phyloP scores from a whole-genome alignment of 2,888 invertebrate species.

The Priapulus caudatus region DNA sequence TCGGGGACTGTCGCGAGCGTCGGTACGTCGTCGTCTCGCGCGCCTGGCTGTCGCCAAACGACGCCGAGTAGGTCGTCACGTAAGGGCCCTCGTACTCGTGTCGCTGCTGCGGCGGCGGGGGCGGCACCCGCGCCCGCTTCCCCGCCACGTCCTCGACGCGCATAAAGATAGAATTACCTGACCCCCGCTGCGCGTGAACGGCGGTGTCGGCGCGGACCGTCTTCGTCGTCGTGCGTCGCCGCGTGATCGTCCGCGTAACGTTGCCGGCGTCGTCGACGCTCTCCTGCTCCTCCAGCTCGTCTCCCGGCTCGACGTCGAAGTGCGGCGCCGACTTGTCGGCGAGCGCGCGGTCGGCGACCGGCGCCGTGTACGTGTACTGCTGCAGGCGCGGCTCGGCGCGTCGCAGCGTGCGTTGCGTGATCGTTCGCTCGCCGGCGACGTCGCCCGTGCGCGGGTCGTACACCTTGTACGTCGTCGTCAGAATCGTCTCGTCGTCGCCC shows the following conservation, averaged over 20 bases:
- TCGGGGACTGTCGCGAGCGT: neutral
- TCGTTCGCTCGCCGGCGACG: neutral
- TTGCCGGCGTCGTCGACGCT: neutral
- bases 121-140: neutral
- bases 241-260: neutral
- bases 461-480: neutral
- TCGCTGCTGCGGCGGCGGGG: neutral
- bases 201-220: neutral
- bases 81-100: too few species aligned
- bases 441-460: neutral
- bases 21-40: too few species aligned
- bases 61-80: too few species aligned
- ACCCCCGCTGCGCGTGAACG: neutral
- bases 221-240: neutral
- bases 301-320: neutral
- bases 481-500: neutral
- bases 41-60: neutral
- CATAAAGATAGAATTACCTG: neutral
- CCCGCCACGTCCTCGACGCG: neutral
- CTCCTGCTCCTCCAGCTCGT: neutral
- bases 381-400: neutral
- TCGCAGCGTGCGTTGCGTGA: neutral
- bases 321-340: neutral
- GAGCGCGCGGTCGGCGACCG: neutral
- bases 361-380: neutral